Conservation (phyloP, 2,888 invertebrate genomes). For the Coecobrya sp. region DNA sequence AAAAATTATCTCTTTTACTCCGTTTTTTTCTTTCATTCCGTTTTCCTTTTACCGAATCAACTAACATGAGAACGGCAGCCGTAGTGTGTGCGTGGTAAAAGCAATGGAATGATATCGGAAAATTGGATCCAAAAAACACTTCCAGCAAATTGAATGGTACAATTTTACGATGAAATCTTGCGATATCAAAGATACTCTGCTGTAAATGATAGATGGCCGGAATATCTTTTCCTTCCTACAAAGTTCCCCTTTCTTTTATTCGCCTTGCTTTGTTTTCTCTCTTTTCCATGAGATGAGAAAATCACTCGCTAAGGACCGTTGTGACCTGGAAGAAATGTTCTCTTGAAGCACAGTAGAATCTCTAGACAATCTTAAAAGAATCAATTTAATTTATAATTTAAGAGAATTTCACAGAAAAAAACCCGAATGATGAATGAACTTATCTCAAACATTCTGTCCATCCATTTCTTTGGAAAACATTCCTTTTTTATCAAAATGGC, state of each 20-base stretch:
- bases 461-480: not conserved
- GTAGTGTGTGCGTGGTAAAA: constrained; percentile 1
- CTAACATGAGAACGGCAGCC: not conserved
- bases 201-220: constrained; percentile 3
- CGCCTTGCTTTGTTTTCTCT: not conserved
- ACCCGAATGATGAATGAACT: constrained; percentile 18
- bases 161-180: constrained; percentile 68
- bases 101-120: constrained; percentile 44
- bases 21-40: not conserved
- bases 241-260: not conserved
- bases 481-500: not conserved
- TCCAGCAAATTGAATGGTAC: constrained; percentile 60
- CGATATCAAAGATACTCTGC: constrained; percentile 2
- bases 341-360: not conserved
- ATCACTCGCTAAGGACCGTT: constrained; percentile 1
- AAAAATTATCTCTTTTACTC: constrained; percentile 41
- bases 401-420: constrained; percentile 15
- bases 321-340: not conserved
- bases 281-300: not conserved
- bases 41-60: constrained; percentile 14
- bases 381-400: constrained; percentile 53
- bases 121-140: constrained; percentile 65
- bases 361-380: constrained; percentile 27
- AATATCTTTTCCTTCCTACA: not conserved
- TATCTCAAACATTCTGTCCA: constrained; percentile 42